Evolutionary conservation across 2,888 invertebrate species (phyloP), one percentile per base, ranked within the genome.

Genomic region (Sesia bembeciformis): DNA sequence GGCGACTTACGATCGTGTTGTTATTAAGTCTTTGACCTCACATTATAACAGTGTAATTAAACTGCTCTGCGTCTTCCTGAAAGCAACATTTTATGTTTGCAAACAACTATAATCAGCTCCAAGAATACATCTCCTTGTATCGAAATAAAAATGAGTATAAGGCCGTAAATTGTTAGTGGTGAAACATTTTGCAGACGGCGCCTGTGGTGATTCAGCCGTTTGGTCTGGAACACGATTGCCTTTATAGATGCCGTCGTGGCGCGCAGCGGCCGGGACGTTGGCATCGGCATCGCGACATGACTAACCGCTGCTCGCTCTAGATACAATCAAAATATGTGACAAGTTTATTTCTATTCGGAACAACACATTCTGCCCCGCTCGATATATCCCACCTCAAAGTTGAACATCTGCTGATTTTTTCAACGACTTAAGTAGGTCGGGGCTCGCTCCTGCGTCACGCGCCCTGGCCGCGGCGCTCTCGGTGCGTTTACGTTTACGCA

Each of bases 251-350:
- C 72, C 78, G 76, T 73, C 79, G 71, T 74, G 68, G 74, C 68
- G 73, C 66, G 70, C 67, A 59, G 64, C 75, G 73, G 74, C 78
- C 81, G 82, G 84, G 84, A 72, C 87, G 88, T 85, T 89, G 89
- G 89, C 89, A 87, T 84, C 86, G 76, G 72, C 77, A 80, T 68
- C 79, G 76, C 80, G 73, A 77, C 77, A 82, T 88, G 89, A 89
- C 88, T 88, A 88, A 88, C 88, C 87, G 74, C 80, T 76, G 75
- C 81, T 76, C 84, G 89, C 86, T 88, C 87, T 87, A 88, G 84
- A 88, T 88, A 88, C 86, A 87, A 88, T 88, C 89, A 87, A 86
- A 87, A 86, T 88, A 88, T 86, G 87, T 85, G 89, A 89, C 89
- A 88, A 85, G 85, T 88, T 87, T 89, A 89, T 89, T 89, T 89